A percentile compares a stretch with the other conserved stretches of the same genome.
Conservation (phyloP, 2,888 invertebrate genomes). For the Cataglyphis albicans region DNA sequence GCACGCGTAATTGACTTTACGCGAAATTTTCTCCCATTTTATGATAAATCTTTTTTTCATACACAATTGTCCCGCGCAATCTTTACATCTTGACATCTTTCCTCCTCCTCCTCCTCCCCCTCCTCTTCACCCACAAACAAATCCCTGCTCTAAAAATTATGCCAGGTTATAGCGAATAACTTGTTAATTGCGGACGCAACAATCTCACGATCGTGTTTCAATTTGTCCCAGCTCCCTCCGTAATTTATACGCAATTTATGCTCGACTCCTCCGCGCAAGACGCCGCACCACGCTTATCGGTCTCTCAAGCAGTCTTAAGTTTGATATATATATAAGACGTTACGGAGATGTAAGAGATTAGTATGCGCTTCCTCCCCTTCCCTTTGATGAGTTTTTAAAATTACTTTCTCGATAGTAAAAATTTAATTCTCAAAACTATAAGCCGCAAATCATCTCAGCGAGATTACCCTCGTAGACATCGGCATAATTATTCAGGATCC, state of each 20-base stretch:
- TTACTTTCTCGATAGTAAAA: background rate
- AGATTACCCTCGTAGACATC: background rate
- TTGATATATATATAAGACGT: background rate
- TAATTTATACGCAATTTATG: conserved; percentile 35
- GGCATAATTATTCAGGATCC: conserved; percentile 14
- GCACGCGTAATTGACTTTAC: conserved; percentile 17
- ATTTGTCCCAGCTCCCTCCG: conserved; percentile 29
- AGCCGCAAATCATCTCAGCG: background rate
- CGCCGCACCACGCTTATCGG: conserved; percentile 25
- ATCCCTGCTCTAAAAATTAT: background rate
- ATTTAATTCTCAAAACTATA: background rate
- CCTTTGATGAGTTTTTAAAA: background rate
- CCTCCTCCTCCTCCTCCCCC: no score
- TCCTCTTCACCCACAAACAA: background rate
- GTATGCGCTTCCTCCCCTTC: background rate
- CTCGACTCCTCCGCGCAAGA: background rate
- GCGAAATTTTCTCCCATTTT: background rate
- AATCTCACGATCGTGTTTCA: conserved; percentile 30
- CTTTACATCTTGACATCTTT: background rate
- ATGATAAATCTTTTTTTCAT: background rate
- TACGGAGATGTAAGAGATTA: background rate
- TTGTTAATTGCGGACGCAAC: conserved; percentile 31
- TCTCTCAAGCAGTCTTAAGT: conserved; percentile 24
- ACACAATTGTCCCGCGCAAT: background rate
- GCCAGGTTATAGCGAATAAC: background rate